These are phyloP conservation scores for Phrynocephalus guinanensis DNA, from an alignment of 2,797 vertebrate genomes.

Conservation along the genomic window DNA sequence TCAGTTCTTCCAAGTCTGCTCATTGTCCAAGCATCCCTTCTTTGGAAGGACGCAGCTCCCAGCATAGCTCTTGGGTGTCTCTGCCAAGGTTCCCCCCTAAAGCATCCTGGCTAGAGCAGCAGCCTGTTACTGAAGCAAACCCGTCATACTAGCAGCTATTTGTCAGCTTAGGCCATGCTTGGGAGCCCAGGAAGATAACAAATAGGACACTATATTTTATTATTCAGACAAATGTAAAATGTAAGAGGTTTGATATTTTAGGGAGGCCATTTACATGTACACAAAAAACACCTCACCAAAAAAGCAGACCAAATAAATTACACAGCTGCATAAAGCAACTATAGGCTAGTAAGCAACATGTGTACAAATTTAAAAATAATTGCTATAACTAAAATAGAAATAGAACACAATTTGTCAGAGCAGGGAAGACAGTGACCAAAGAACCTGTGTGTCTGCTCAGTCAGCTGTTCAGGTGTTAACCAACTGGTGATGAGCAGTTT, in stretches of 20 bases:
- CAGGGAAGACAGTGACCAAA: not conserved
- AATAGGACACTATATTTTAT: not conserved
- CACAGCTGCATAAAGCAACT: not conserved
- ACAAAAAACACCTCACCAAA: not conserved
- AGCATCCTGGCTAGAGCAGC: not conserved
- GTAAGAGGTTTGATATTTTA: not conserved
- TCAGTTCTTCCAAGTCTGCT: slow-evolving; percentile 15
- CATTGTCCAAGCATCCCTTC: slow-evolving; percentile 26
- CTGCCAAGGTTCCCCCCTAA: not conserved
- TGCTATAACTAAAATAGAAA: not conserved
- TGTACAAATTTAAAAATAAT: not conserved
- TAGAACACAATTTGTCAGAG: not conserved
- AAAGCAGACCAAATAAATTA: not conserved
- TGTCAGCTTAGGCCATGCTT: not conserved
- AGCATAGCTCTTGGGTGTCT: not conserved
- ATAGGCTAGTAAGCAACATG: not conserved
- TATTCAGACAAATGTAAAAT: not conserved
- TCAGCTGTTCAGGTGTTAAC: not conserved
- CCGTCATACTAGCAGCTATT: not conserved
- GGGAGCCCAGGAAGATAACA: not conserved
- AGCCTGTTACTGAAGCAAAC: not conserved
- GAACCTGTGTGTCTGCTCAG: not conserved
- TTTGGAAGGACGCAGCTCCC: not conserved
- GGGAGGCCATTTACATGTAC: not conserved
- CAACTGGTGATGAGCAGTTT: not conserved